These are phyloP conservation scores for Crocuta crocuta DNA, from an alignment of 2,113 vertebrate genomes.

Conservation along the genomic window DNA sequence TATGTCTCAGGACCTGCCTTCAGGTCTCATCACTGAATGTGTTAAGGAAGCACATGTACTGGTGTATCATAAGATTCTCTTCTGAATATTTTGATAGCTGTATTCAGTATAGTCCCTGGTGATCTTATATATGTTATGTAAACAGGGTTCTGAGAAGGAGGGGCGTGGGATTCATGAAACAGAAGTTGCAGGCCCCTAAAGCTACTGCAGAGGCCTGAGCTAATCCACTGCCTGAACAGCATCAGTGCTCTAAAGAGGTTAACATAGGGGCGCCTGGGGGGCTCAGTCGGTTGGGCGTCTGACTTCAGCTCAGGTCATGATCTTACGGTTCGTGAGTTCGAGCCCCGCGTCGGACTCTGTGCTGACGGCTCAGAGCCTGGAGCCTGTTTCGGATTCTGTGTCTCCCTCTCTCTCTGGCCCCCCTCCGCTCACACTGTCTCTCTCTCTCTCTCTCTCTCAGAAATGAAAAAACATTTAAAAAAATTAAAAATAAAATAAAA, in stretches of 20 bases:
- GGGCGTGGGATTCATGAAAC: background rate
- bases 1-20: background rate
- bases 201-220: background rate
- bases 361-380: no score
- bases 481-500: no score
- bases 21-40: background rate
- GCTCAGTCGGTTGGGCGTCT: no score
- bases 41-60: background rate
- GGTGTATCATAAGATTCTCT: background rate
- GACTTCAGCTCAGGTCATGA: no score
- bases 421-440: no score
- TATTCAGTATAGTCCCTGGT: background rate
- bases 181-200: background rate
- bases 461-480: no score
- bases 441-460: no score
- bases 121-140: background rate
- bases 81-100: background rate
- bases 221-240: background rate
- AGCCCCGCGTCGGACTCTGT: no score
- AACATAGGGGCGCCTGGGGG: no score
- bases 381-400: no score
- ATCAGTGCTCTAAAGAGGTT: background rate
- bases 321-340: no score
- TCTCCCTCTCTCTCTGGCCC: no score
- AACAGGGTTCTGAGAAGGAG: background rate